A percentile compares a stretch with the other conserved stretches of the same genome.
Evolutionary conservation across 2,113 vertebrate genomes (phyloP).

Genomic region (Microtus montanus): DNA sequence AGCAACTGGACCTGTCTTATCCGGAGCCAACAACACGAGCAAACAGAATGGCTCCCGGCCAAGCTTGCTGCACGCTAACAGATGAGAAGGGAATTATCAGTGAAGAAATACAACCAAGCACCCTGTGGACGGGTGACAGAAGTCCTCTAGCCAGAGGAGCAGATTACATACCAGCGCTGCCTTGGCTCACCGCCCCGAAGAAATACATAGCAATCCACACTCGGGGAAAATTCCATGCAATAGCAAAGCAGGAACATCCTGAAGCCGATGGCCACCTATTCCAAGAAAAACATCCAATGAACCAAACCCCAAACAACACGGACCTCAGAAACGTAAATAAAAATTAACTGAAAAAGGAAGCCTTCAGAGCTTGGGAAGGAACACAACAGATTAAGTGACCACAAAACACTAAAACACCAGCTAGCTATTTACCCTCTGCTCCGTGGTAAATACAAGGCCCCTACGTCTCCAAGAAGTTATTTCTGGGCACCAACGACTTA

Average conservation of each 20-base stretch:
- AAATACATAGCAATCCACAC: conserved; percentile 78
- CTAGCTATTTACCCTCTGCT: conserved; percentile 73
- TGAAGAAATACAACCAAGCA: conserved; percentile 64
- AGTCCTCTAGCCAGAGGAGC: conserved; percentile 68
- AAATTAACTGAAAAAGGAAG: conserved; percentile 81
- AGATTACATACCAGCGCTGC: conserved; percentile 73
- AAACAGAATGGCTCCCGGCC: conserved; percentile 28
- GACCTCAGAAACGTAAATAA: conserved; percentile 85
- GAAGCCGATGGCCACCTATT: conserved; percentile 65
- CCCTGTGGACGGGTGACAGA: conserved; percentile 65
- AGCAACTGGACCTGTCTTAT: conserved; percentile 63
- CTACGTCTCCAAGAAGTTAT: conserved; percentile 52
- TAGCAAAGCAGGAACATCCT: conserved; percentile 76
- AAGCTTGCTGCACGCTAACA: conserved; percentile 29
- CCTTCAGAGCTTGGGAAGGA: conserved; percentile 76
- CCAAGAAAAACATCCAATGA: conserved; percentile 84
- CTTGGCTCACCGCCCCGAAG: conserved; percentile 70
- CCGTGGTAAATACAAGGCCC: conserved; percentile 64
- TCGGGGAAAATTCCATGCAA: conserved; percentile 83
- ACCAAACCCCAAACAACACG: conserved; percentile 80
- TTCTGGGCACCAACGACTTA: conserved; percentile 70
- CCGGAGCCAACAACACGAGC: conserved; percentile 43
- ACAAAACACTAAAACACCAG: conserved; percentile 72
- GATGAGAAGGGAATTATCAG: conserved; percentile 64
- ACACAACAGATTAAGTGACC: conserved; percentile 79